Conservation (phyloP, 1,140 invertebrate genomes). For the Sarcophaga bullata region DNA sequence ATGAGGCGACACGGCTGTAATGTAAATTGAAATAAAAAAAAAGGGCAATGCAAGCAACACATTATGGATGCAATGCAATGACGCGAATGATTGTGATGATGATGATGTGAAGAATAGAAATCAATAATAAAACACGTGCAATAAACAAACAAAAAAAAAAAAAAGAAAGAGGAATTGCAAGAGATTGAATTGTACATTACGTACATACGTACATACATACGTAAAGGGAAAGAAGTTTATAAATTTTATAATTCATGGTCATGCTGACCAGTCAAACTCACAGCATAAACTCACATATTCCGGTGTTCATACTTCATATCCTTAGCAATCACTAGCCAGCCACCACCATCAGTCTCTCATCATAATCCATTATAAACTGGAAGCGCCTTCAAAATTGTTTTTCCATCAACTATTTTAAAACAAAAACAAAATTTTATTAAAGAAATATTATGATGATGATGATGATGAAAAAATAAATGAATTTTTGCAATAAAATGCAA, state of each 20-base stretch:
- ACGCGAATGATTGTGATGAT: background rate
- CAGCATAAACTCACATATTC: background rate
- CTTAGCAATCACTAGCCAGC: no score
- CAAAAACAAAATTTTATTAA: background rate
- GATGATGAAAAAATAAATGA: background rate
- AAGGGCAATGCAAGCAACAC: background rate
- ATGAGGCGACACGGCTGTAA: background rate
- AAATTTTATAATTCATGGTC: conserved; percentile 20
- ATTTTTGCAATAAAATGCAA: conserved; percentile 27
- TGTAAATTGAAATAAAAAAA: conserved; percentile 3
- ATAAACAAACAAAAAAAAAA: background rate
- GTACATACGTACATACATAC: background rate
- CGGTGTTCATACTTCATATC: background rate
- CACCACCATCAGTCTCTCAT: background rate
- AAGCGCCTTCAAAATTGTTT: conserved; percentile 24
- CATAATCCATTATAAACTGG: conserved; percentile 21
- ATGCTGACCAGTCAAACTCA: background rate
- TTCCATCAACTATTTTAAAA: background rate
- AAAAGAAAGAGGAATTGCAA: background rate
- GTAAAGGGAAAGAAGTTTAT: background rate
- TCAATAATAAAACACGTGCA: conserved; percentile 26
- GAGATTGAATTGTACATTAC: background rate
- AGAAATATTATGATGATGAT: no score
- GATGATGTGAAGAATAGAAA: conserved; percentile 18
- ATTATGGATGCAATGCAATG: background rate